phyloP scores from a whole-genome alignment of 1,140 invertebrate genomes.

The Anthonomus grandis region DNA sequence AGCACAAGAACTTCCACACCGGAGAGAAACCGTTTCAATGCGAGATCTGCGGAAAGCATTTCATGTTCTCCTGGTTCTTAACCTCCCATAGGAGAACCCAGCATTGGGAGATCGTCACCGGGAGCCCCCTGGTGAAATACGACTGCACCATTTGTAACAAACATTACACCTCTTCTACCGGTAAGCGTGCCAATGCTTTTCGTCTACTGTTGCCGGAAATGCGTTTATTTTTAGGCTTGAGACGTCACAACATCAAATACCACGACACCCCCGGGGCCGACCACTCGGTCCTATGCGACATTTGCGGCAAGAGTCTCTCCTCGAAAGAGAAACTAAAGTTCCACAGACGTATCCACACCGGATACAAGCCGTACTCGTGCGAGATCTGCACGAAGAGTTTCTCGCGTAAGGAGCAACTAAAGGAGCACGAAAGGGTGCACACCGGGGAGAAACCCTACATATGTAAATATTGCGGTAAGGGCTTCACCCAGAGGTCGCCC shows the following conservation, averaged over 20 bases:
- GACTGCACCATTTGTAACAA: conserved; percentile 45
- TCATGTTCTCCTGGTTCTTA: conserved; percentile 48
- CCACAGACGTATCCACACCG: conserved; percentile 67
- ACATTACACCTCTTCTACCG: conserved; percentile 45
- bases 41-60: conserved; percentile 57
- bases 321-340: conserved; percentile 68
- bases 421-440: conserved; percentile 61
- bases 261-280: conserved; percentile 37
- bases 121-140: conserved; percentile 43
- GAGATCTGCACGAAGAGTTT: conserved; percentile 65
- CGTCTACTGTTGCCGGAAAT: too few species aligned
- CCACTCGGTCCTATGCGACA: conserved; percentile 57
- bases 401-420: conserved; percentile 60
- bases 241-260: conserved; percentile 41
- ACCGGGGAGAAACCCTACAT: conserved; percentile 64
- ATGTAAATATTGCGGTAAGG: conserved; percentile 67
- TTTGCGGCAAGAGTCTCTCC: conserved; percentile 76
- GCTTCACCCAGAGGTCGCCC: conserved; percentile 73
- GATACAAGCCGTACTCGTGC: conserved; percentile 71
- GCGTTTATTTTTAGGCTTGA: conserved; percentile 33
- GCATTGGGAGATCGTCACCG: conserved; percentile 46
- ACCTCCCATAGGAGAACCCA: conserved; percentile 44
- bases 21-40: conserved; percentile 61
- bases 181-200: too few species aligned
- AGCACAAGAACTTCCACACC: conserved; percentile 53